Percentiles rank a stretch among this genome's conserved stretches.
Evolutionary conservation across 2,113 vertebrate species (phyloP).

Genomic region (Chlorodrepanis virens): DNA sequence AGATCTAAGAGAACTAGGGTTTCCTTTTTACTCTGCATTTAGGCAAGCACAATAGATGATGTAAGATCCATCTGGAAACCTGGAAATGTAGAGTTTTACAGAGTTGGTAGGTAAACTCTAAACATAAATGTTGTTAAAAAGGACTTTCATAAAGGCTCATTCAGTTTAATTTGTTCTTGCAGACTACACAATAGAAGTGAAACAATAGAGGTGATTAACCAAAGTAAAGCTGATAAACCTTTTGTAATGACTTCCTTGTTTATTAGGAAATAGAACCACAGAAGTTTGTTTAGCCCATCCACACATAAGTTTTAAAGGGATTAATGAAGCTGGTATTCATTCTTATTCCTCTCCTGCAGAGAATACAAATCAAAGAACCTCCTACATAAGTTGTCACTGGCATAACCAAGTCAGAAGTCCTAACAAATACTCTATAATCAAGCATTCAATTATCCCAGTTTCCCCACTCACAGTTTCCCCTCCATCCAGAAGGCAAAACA

Average conservation of each 20-base stretch:
- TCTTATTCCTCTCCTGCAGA: background rate
- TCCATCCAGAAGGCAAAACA: background rate
- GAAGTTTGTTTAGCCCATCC: constrained; percentile 9
- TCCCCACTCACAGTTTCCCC: background rate
- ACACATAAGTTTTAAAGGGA: background rate
- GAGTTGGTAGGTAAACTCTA: constrained; percentile 23
- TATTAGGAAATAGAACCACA: constrained; percentile 41
- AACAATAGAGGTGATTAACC: constrained; percentile 43
- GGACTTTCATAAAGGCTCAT: background rate
- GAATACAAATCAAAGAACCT: background rate
- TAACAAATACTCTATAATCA: background rate
- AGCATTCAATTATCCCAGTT: background rate
- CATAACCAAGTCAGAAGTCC: background rate
- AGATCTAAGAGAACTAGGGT: constrained; percentile 68
- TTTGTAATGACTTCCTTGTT: constrained; percentile 14
- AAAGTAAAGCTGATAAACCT: constrained; percentile 45
- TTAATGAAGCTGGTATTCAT: background rate
- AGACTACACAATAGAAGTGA: background rate
- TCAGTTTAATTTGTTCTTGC: constrained; percentile 40
- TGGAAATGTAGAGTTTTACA: constrained; percentile 10
- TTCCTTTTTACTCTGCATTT: constrained; percentile 70
- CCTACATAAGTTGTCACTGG: background rate
- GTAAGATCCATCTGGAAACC: constrained; percentile 33
- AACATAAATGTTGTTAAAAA: constrained; percentile 24
- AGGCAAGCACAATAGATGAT: constrained; percentile 60